Evolutionary conservation across 2,888 invertebrate species (phyloP).

Genomic region (Holacanthella duospinosa): DNA sequence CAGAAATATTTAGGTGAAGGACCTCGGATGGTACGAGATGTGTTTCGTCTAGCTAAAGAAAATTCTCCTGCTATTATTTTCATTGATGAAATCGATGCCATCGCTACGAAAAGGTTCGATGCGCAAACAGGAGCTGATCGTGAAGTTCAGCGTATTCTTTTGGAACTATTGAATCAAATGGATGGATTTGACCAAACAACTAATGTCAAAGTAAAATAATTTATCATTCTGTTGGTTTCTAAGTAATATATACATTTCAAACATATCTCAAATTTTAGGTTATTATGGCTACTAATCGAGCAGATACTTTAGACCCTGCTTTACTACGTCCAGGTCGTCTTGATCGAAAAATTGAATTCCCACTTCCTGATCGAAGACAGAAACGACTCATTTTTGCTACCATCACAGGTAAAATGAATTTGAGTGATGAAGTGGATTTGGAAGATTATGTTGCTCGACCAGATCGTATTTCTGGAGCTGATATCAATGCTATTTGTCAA

Average conservation of each 20-base stretch:
- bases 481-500: constrained; percentile 99
- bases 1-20: constrained; percentile 99
- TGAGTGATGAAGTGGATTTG: constrained; percentile 95
- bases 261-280: constrained; percentile 50
- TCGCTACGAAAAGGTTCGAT: constrained; percentile 97
- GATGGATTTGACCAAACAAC: constrained; percentile 99
- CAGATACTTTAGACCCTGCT: constrained; percentile 98
- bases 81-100: constrained; percentile 99
- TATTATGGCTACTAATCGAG: constrained; percentile 93
- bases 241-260: no score
- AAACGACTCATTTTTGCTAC: constrained; percentile 97
- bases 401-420: constrained; percentile 92
- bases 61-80: constrained; percentile 99
- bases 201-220: constrained; percentile 75
- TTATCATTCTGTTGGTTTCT: neutral
- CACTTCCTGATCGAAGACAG: constrained; percentile 76
- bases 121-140: constrained; percentile 97
- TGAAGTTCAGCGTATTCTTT: constrained; percentile 92
- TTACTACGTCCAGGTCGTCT: constrained; percentile 86
- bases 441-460: constrained; percentile 98
- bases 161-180: constrained; percentile 98
- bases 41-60: constrained; percentile 96
- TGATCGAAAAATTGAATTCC: constrained; percentile 98
- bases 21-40: constrained; percentile 97
- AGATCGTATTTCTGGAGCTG: constrained; percentile 97